These are phyloP conservation scores for Glaucidium brasilianum DNA, from an alignment of 2,113 vertebrate species.

Conservation along the genomic window DNA sequence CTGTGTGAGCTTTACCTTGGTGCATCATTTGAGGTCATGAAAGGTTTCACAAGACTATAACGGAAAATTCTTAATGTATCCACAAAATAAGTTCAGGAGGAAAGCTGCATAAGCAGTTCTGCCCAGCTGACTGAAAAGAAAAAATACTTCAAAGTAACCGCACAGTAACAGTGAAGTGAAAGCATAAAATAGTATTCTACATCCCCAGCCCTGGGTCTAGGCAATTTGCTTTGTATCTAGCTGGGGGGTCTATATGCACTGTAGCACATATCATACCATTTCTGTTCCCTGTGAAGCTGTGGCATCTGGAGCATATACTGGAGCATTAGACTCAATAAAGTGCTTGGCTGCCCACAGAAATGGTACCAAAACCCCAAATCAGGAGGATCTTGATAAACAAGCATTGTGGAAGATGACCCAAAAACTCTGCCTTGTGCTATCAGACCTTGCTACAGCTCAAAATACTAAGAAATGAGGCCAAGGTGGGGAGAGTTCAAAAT, in stretches of 20 bases:
- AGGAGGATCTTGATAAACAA: background rate
- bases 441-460: background rate
- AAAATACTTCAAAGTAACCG: background rate
- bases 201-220: background rate
- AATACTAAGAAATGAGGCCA: background rate
- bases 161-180: background rate
- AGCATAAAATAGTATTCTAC: background rate
- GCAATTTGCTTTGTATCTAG: background rate
- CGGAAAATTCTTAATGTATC: background rate
- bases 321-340: background rate
- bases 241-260: background rate
- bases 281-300: background rate
- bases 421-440: background rate
- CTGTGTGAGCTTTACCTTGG: background rate
- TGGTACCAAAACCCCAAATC: background rate
- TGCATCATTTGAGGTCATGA: background rate
- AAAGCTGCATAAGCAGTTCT: background rate
- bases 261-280: background rate
- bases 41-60: background rate
- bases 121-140: background rate
- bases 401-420: background rate
- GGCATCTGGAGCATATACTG: accelerated
- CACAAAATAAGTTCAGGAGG: background rate
- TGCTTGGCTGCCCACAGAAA: background rate
- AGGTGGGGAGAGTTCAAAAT: background rate